These are phyloP conservation scores for Papilio helenus DNA, from an alignment of 1,140 invertebrate species.

Conservation along the genomic window DNA sequence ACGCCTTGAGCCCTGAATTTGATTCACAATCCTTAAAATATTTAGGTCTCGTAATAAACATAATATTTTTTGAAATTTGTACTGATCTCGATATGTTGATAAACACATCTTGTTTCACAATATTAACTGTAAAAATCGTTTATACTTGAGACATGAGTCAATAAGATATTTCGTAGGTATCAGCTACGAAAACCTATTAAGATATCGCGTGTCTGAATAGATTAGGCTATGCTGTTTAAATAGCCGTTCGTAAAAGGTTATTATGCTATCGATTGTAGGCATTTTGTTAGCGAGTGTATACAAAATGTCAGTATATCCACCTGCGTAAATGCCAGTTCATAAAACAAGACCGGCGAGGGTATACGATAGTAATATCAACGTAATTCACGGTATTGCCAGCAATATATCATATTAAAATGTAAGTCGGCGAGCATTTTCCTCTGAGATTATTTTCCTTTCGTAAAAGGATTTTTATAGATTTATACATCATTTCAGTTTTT, in stretches of 20 bases:
- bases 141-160: background rate
- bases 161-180: conserved; percentile 6
- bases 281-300: conserved; percentile 58
- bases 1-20: conserved; percentile 3
- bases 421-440: conserved; percentile 17
- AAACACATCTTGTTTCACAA: background rate
- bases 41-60: background rate
- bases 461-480: background rate
- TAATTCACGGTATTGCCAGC: conserved; percentile 26
- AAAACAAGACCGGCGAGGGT: conserved; percentile 46
- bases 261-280: conserved; percentile 63
- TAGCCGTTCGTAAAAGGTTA: conserved; percentile 70
- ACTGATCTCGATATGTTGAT: background rate
- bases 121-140: background rate
- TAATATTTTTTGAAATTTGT: background rate
- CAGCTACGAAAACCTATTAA: conserved; percentile 41
- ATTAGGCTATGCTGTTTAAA: conserved; percentile 59
- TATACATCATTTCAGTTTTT: background rate
- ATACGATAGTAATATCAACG: conserved; percentile 44
- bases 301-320: conserved; percentile 68
- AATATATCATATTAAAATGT: conserved; percentile 33
- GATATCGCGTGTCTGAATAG: conserved; percentile 58
- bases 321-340: conserved; percentile 69
- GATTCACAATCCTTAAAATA: background rate
- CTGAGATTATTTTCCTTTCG: conserved; percentile 6